Conservation (phyloP, 2,113 vertebrate species). For the Muscicapa adusta region DNA sequence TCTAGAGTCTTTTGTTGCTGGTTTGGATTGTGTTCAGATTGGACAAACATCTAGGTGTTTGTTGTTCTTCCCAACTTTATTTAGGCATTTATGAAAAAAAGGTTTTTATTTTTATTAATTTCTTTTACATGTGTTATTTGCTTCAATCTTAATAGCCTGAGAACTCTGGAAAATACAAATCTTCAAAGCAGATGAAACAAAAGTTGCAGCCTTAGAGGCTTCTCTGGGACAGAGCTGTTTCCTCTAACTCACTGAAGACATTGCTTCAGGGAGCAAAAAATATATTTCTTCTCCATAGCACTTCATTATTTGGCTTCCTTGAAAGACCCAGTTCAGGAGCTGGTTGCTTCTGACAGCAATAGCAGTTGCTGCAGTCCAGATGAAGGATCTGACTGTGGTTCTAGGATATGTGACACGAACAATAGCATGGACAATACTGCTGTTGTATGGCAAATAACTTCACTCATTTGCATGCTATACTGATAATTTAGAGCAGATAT, state of each 20-base stretch:
- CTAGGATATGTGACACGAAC: background rate
- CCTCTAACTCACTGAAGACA: background rate
- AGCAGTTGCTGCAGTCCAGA: background rate
- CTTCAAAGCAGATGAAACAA: background rate
- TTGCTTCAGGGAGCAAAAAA: background rate
- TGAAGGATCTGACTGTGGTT: background rate
- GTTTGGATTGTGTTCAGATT: background rate
- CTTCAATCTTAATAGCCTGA: background rate
- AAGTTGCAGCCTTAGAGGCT: background rate
- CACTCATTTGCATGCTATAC: background rate
- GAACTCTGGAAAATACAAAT: background rate
- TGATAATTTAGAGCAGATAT: background rate
- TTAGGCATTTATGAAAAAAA: background rate
- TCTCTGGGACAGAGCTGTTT: background rate
- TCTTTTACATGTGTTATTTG: background rate
- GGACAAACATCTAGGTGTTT: background rate
- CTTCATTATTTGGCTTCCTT: constrained; percentile 1
- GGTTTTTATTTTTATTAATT: background rate
- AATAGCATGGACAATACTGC: background rate
- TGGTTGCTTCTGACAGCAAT: background rate
- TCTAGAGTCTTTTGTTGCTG: background rate
- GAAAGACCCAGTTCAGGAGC: background rate
- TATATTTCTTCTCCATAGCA: background rate
- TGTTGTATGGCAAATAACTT: background rate
- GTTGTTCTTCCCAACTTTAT: background rate